These are phyloP conservation scores for Pararge aegeria DNA, from an alignment of 1,140 invertebrate genomes.

Conservation along the genomic window DNA sequence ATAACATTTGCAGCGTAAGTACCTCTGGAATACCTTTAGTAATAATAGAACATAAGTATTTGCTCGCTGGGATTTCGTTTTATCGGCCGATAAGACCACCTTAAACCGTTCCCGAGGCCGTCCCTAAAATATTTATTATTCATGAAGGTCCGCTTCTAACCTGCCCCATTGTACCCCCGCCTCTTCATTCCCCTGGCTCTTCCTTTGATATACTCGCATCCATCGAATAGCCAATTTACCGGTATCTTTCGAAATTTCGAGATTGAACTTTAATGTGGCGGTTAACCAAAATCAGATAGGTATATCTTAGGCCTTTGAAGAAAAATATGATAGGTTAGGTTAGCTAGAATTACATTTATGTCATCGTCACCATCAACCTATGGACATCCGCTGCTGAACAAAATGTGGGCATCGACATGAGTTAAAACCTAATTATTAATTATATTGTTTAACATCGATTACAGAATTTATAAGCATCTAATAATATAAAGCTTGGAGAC, in stretches of 20 bases:
- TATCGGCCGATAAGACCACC: slow-evolving; percentile 19
- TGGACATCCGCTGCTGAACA: too few species aligned
- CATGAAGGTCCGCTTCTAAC: slow-evolving; percentile 10
- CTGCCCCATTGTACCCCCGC: not conserved
- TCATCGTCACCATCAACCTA: too few species aligned
- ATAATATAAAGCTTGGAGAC: too few species aligned
- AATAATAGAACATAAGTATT: not conserved
- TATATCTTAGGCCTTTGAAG: too few species aligned
- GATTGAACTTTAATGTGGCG: not conserved
- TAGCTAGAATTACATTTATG: too few species aligned
- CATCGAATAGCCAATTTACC: slow-evolving; percentile 19
- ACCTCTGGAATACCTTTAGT: not conserved
- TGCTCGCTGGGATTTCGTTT: slow-evolving; percentile 3
- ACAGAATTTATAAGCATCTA: too few species aligned
- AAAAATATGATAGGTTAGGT: too few species aligned
- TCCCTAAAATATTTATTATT: slow-evolving; percentile 25
- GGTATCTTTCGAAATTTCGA: slow-evolving; percentile 4
- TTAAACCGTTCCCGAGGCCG: slow-evolving; percentile 18
- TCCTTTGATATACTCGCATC: not conserved
- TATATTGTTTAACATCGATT: too few species aligned
- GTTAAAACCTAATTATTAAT: too few species aligned
- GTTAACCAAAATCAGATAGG: too few species aligned
- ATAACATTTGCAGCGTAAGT: too few species aligned
- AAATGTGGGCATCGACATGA: too few species aligned
- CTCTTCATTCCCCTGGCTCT: not conserved